A percentile compares a stretch with the other conserved stretches of the same genome.
phyloP scores from a whole-genome alignment of 2,113 vertebrate genomes.

The Sturnira hondurensis region DNA sequence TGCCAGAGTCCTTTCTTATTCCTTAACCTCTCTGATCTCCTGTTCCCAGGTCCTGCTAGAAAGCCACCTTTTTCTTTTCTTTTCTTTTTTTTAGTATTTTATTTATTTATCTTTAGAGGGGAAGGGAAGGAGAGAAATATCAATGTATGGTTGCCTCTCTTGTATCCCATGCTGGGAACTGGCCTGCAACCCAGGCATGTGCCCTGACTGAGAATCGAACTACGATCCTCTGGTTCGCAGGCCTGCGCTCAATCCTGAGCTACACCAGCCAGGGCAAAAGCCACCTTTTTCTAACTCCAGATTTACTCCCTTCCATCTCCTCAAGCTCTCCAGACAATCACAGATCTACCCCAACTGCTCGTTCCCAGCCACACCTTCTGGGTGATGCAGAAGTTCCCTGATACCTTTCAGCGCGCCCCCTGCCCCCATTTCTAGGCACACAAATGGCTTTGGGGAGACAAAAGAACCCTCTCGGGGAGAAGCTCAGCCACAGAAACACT shows the following conservation, averaged over 20 bases:
- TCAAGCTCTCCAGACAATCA: background rate
- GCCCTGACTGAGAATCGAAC: too few species aligned
- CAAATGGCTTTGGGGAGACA: background rate
- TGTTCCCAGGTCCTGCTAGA: background rate
- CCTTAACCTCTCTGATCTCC: background rate
- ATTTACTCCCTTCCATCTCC: background rate
- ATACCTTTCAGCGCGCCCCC: background rate
- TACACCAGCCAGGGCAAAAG: too few species aligned
- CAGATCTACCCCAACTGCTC: background rate
- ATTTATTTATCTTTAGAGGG: too few species aligned
- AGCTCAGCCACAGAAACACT: background rate
- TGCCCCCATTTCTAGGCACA: background rate
- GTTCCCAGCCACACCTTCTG: background rate
- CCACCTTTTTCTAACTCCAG: background rate
- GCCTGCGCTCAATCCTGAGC: too few species aligned
- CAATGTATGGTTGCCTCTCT: too few species aligned
- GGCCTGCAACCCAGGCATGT: too few species aligned
- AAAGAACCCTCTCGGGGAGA: background rate
- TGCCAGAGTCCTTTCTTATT: background rate
- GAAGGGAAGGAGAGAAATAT: too few species aligned
- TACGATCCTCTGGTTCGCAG: too few species aligned
- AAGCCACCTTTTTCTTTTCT: background rate
- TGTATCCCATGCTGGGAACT: too few species aligned
- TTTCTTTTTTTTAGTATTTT: too few species aligned
- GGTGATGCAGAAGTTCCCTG: background rate